phyloP scores from a whole-genome alignment of 2,113 vertebrate genomes.

The Ceuthmochares aereus region DNA sequence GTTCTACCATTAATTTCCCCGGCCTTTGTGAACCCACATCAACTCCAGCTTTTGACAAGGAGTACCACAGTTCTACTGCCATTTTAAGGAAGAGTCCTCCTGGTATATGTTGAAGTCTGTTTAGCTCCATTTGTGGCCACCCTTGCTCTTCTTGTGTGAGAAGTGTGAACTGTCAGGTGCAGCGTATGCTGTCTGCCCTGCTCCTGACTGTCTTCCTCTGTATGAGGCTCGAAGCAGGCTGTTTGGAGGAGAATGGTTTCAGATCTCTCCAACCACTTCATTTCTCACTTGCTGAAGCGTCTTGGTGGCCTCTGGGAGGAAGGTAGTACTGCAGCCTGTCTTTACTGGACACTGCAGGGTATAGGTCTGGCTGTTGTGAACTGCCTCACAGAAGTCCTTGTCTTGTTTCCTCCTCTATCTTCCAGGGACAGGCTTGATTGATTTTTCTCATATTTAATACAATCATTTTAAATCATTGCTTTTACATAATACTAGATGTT shows the following conservation, averaged over 20 bases:
- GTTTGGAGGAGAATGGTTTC: neutral
- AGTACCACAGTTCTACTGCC: neutral
- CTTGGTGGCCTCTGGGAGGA: neutral
- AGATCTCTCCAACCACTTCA: neutral
- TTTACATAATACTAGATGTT: neutral
- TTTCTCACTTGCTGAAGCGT: neutral
- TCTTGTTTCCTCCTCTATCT: neutral
- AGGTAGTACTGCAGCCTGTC: neutral
- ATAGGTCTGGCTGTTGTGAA: neutral
- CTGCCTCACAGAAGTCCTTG: neutral
- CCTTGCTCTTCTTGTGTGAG: neutral
- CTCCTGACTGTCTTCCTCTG: neutral
- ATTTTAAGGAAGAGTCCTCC: neutral
- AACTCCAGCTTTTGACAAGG: neutral
- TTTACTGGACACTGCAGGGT: neutral
- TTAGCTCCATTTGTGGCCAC: neutral
- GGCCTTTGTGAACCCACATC: neutral
- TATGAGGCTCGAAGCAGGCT: neutral
- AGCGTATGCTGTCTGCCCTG: accelerated
- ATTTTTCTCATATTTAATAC: neutral
- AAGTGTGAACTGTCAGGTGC: neutral
- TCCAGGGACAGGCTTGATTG: neutral
- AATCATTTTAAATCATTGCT: neutral
- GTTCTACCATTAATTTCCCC: neutral
- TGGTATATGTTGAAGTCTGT: neutral